Conservation (phyloP, 2,113 vertebrate species). For the Anolis sagrei region DNA sequence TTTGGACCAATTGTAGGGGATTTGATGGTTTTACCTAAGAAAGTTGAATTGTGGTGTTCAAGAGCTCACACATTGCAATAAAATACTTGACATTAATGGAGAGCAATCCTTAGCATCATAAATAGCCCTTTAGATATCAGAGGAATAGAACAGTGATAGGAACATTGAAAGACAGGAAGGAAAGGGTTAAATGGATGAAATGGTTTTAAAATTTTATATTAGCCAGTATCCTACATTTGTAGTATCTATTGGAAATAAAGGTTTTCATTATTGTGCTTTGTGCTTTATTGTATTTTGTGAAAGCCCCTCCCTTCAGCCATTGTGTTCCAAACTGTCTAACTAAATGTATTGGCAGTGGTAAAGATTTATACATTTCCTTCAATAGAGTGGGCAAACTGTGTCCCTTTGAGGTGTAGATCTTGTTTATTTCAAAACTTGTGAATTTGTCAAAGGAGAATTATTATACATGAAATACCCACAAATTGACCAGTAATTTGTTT, state of each 20-base stretch:
- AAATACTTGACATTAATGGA: constrained; percentile 49
- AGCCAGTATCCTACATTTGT: constrained; percentile 5
- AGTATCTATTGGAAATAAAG: background rate
- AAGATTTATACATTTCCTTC: background rate
- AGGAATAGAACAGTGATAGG: background rate
- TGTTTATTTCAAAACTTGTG: background rate
- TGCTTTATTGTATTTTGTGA: background rate
- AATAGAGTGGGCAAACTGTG: background rate
- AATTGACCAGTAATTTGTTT: background rate
- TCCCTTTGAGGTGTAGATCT: background rate
- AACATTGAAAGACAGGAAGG: constrained; percentile 33
- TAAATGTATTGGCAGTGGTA: background rate
- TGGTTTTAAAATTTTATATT: constrained; percentile 19
- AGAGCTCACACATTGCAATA: background rate
- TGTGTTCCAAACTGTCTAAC: background rate
- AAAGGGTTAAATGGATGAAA: constrained; percentile 20
- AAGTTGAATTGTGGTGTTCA: constrained; percentile 40
- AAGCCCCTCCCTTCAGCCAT: too few relatives aligned
- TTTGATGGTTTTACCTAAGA: constrained; percentile 26
- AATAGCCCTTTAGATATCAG: constrained; percentile 31
- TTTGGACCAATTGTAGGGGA: too few relatives aligned
- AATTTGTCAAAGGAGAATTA: background rate
- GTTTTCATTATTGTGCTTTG: background rate
- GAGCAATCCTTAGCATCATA: constrained; percentile 35
- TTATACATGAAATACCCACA: background rate